These are phyloP conservation scores for Bombycilla garrulus DNA, from an alignment of 2,113 vertebrate genomes.

Conservation along the genomic window DNA sequence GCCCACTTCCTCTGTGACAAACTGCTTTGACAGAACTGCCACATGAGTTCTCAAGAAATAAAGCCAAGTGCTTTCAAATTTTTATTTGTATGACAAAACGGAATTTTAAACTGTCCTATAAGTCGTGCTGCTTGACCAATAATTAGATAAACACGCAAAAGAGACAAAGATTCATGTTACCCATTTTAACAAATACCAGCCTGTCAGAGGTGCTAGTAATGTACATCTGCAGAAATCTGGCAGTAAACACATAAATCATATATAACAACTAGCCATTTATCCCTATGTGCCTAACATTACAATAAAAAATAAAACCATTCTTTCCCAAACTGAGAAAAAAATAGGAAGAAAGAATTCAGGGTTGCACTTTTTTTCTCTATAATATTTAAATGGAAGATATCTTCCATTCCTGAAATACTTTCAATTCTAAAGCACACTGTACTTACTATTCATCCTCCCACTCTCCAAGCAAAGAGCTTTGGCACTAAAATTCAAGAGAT, in stretches of 20 bases:
- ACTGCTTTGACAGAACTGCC: background rate
- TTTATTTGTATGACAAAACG: background rate
- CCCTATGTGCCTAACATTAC: background rate
- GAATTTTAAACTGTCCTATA: conserved; percentile 12
- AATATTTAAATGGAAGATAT: background rate
- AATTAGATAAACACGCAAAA: background rate
- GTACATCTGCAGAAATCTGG: background rate
- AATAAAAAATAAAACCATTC: background rate
- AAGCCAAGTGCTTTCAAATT: conserved; percentile 34
- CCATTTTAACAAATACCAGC: background rate
- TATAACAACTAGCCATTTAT: background rate
- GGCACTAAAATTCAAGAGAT: background rate
- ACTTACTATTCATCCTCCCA: background rate
- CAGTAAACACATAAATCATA: background rate
- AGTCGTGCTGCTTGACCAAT: background rate
- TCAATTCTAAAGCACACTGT: background rate
- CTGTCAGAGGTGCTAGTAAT: background rate
- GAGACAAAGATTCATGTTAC: background rate
- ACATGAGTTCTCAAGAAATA: background rate
- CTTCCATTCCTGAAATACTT: background rate
- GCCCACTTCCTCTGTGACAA: background rate
- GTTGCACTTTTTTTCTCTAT: background rate
- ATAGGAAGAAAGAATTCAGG: fast-evolving
- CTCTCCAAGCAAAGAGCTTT: background rate
- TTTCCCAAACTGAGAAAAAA: background rate